phyloP scores from a whole-genome alignment of 2,797 vertebrate genomes.

The Harpagifer antarcticus region DNA sequence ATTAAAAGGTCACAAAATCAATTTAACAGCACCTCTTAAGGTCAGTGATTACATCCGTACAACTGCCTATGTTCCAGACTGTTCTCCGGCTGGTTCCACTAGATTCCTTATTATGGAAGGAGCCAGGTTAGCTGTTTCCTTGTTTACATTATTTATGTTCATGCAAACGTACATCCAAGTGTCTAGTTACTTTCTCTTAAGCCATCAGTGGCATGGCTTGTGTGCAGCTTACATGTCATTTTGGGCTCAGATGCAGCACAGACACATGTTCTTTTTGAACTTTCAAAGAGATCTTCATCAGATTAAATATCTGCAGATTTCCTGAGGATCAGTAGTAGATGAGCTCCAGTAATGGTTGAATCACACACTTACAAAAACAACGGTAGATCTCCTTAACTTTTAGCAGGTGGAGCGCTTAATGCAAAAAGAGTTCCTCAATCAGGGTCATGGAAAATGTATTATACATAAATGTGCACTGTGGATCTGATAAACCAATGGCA shows the following conservation, averaged over 20 bases:
- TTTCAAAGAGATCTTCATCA: conserved; percentile 56
- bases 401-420: conserved; percentile 57
- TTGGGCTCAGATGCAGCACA: conserved; percentile 37
- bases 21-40: not conserved
- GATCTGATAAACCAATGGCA: conserved; percentile 44
- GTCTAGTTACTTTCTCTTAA: conserved; percentile 24
- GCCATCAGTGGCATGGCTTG: conserved; percentile 28
- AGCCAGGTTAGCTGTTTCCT: not conserved
- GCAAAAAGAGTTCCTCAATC: conserved; percentile 39
- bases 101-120: not conserved
- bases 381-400: conserved; percentile 58
- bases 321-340: conserved; percentile 64
- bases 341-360: conserved; percentile 48
- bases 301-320: conserved; percentile 74
- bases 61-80: not conserved
- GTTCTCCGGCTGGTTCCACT: not conserved
- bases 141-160: not conserved
- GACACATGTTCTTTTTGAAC: conserved; percentile 34
- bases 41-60: not conserved
- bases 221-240: conserved; percentile 37
- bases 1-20: not conserved
- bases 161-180: conserved; percentile 11
- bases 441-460: conserved; percentile 36
- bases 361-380: conserved; percentile 60
- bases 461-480: conserved; percentile 17